These are phyloP conservation scores for Osedax fenrisi DNA, from an alignment of 2,888 invertebrate genomes.

Conservation along the genomic window DNA sequence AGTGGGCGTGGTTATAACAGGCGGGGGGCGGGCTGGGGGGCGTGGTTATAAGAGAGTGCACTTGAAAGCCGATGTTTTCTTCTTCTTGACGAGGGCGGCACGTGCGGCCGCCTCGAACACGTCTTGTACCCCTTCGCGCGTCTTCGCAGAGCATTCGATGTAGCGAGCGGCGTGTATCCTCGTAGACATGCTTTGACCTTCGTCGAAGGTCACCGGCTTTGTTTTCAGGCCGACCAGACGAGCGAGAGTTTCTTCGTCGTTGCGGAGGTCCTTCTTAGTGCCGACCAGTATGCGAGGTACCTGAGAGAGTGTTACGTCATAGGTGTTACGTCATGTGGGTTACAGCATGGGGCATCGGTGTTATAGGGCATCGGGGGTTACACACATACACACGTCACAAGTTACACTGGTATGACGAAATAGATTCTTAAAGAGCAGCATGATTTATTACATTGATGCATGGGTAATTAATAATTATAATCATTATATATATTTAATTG, in stretches of 20 bases:
- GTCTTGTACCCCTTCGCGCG: conserved; percentile 33
- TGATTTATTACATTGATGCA: too few relatives aligned
- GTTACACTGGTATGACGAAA: too few relatives aligned
- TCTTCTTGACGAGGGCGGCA: conserved; percentile 26
- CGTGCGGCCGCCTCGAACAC: conserved; percentile 36
- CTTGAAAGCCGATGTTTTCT: background rate
- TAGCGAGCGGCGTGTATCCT: conserved; percentile 29
- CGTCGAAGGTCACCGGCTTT: conserved; percentile 27
- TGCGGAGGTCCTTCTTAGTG: conserved; percentile 33
- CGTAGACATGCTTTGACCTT: conserved; percentile 27
- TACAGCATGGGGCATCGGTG: too few relatives aligned
- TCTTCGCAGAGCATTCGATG: conserved; percentile 36
- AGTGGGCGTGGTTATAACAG: background rate
- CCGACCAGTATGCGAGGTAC: conserved; percentile 33
- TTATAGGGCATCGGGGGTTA: too few relatives aligned
- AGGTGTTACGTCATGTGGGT: too few relatives aligned
- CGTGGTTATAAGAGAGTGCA: background rate
- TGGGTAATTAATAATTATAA: too few relatives aligned
- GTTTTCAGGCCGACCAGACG: conserved; percentile 15
- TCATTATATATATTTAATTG: too few relatives aligned
- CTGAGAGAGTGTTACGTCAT: too few relatives aligned
- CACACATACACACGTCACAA: too few relatives aligned
- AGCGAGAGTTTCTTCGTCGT: background rate
- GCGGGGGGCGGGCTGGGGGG: background rate
- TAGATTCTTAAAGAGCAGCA: too few relatives aligned